Conservation (phyloP, 2,888 invertebrate genomes). For the Slavum lentiscoides region DNA sequence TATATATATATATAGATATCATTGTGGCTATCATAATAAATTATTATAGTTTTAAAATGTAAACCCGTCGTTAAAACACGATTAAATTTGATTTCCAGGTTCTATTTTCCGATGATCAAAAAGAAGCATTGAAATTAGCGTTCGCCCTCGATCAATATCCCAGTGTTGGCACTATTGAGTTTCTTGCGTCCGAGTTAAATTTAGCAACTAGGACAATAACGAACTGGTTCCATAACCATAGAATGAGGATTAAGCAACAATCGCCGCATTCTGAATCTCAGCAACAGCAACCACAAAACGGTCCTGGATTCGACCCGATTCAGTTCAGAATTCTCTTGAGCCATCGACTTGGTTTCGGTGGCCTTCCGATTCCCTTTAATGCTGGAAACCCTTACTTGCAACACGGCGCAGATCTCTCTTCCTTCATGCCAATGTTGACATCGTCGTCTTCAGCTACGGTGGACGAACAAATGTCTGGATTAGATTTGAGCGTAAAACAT, state of each 20-base stretch:
- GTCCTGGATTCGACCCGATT: slow-evolving; percentile 81
- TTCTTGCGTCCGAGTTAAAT: slow-evolving; percentile 86
- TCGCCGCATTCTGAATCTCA: slow-evolving; percentile 76
- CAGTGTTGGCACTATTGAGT: slow-evolving; percentile 93
- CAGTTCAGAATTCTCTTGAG: slow-evolving; percentile 86
- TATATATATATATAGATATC: slow-evolving; percentile 59
- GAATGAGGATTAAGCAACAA: slow-evolving; percentile 95
- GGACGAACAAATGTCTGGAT: slow-evolving; percentile 80
- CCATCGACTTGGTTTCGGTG: slow-evolving; percentile 72
- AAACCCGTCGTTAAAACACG: background rate
- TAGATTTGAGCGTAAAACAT: slow-evolving; percentile 80
- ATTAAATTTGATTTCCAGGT: slow-evolving; percentile 59
- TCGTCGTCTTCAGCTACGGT: slow-evolving; percentile 53
- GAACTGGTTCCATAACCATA: slow-evolving; percentile 99
- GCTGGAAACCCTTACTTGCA: slow-evolving; percentile 72
- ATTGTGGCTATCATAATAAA: too few species aligned
- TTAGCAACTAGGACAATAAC: slow-evolving; percentile 94
- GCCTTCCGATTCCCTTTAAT: slow-evolving; percentile 61
- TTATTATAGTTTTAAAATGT: background rate
- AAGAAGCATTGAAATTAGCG: slow-evolving; percentile 90
- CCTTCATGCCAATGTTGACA: slow-evolving; percentile 66
- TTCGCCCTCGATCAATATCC: slow-evolving; percentile 97
- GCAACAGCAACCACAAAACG: slow-evolving; percentile 60
- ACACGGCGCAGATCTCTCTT: slow-evolving; percentile 62
- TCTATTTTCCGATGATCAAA: slow-evolving; percentile 97